Base-by-base conservation (phyloP, 2,797 vertebrate genomes). In the Babyrousa celebensis region DNA sequence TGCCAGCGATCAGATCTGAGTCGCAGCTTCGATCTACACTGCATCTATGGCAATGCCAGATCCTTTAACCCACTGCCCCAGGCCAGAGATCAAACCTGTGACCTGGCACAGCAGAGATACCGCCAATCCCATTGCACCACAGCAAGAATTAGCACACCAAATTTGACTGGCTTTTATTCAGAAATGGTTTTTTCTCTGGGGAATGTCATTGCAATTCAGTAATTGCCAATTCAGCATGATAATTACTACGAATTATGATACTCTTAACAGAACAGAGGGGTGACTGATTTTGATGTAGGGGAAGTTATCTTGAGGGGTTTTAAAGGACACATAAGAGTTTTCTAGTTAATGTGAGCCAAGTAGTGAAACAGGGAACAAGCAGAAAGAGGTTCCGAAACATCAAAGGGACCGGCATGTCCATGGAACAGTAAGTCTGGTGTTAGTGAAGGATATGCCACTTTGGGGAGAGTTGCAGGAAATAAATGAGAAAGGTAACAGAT, bases 141-240 rank as follows among this genome's bases (percentile, higher is more conserved):
- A 48, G 43, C 6, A 48, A 10, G 43, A 48, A 48, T 6, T 48
- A 48, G 43, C 43, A 48, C 43, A 80, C 63, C 62, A 36, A 9
- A 89, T 93, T 92, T 67, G 14, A 89, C 25, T 67, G 63, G 68
- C 43, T 94, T 95, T 85, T 85, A 62, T 85, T 85, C 25, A 27
- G 54, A 91, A 93, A 36, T 23, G 54, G n/a, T 80, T 20, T 36
- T 93, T 84, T 63, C 43, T 68, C 23, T 83, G 56, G 62, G 67
- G 52, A 92, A 95, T 95, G n/a, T 78, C 77, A 95, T 85, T 83
- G 21, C 60, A 90, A 71, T 43, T 92, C 52, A 56, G 85, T 60
- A 96, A 85, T 36, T 90, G 23, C 48, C 40, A 85, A 86, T 60
- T 90, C 67, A 43, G 27, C 4, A 48, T 92, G 60, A 85, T 23